These are phyloP conservation scores for Celastrina argiolus DNA, from an alignment of 2,888 invertebrate species.

Conservation along the genomic window DNA sequence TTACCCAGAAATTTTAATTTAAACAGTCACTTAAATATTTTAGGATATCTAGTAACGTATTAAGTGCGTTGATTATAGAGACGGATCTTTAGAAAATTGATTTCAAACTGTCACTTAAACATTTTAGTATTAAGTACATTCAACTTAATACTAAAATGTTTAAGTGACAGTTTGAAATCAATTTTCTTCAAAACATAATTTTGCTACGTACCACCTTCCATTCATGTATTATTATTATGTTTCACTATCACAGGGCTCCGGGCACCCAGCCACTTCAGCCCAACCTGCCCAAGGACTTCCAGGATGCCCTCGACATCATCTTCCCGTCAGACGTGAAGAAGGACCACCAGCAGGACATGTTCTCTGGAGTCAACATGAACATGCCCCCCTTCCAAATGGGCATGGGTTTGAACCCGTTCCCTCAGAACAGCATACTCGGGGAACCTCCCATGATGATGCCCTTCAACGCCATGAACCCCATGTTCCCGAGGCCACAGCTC, in stretches of 20 bases:
- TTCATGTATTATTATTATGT: too few species aligned
- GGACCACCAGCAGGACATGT: constrained; percentile 38
- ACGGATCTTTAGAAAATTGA: too few species aligned
- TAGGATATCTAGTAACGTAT: too few species aligned
- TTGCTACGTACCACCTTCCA: too few species aligned
- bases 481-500: constrained; percentile 55
- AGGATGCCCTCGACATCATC: constrained; percentile 82
- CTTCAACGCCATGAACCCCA: constrained; percentile 53
- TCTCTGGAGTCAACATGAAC: constrained; percentile 36
- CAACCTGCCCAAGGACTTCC: constrained; percentile 80
- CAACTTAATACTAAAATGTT: too few species aligned
- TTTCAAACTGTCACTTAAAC: too few species aligned
- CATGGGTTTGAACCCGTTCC: constrained; percentile 41
- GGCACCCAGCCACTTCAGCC: constrained; percentile 36
- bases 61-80: too few species aligned
- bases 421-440: constrained; percentile 37
- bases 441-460: constrained; percentile 52
- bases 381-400: constrained; percentile 35
- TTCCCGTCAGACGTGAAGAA: constrained; percentile 71
- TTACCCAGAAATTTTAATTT: too few species aligned
- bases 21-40: too few species aligned
- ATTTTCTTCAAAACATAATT: too few species aligned
- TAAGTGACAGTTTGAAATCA: too few species aligned
- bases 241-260: constrained; percentile 26
- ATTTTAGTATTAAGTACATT: too few species aligned